Evolutionary conservation across 2,113 vertebrate species (phyloP), one percentile per base, ranked within the genome.

Genomic region (Semicossyphus pulcher): DNA sequence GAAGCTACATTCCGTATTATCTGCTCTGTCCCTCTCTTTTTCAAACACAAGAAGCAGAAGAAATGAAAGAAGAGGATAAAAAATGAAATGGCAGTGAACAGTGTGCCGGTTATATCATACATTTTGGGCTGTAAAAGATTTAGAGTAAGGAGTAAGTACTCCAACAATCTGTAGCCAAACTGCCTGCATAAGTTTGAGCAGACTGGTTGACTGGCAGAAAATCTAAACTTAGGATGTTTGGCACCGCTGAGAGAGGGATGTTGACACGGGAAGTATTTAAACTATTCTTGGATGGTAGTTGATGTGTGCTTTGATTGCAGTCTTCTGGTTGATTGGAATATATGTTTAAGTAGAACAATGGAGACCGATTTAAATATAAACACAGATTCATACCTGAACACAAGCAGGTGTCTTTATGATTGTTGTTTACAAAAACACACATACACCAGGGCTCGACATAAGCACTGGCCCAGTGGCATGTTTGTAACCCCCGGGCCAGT

Each of bases 1-100:
- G 52, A n/a, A 48, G 66, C 62, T 41, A 61, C 37, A 49, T 72
- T 70, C 16, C 51, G 4, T n/a, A 58, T 62, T 32, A 52, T 63
- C 56, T 56, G 37, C 49, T 65, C 16, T 7, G 7, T 36, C n/a
- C 63, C 56, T 44, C 10, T 42, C 58, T 31, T 28, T 59, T 23
- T 61, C 49, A 68, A 68, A 58, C 32, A 26, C 36, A 52, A 61
- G 20, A 39, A 28, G 8, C 10, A 28, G 16, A 62, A 49, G 36
- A 49, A 63, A 26, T 9, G 14, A 62, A 31, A 45, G 16, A 66
- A 0, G 5, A 14, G n/a, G 15, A 61, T 45, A 1, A 59, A 31
- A 42, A 54, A 70, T 49, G 15, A 71, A 36, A 60, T 16, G 20
- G 36, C n/a, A 16, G 25, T 14, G 5, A 32, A 20, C 8, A 10